phyloP scores from a whole-genome alignment of 2,797 vertebrate genomes.

The Gadopsis bispinosus region DNA sequence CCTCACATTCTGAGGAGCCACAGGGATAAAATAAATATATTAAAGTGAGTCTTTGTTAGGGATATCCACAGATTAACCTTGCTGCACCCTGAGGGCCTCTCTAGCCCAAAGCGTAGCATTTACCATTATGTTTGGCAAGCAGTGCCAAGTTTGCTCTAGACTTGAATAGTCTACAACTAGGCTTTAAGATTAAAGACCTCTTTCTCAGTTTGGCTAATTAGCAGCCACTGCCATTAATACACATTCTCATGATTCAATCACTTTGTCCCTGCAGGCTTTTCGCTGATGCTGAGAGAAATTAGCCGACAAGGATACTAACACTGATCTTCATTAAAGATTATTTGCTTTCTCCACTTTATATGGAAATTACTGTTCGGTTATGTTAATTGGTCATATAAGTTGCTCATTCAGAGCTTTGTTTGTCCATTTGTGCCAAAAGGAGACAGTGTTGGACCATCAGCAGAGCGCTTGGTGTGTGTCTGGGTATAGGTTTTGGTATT shows the following conservation, averaged over 20 bases:
- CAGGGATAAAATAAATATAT: slow-evolving; percentile 13
- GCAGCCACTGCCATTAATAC: slow-evolving; percentile 65
- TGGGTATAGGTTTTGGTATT: not conserved
- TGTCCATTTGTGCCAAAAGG: slow-evolving; percentile 21
- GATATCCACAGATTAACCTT: slow-evolving; percentile 54
- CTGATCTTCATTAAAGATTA: slow-evolving; percentile 63
- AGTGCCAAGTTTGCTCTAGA: slow-evolving; percentile 48
- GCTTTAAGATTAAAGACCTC: slow-evolving; percentile 67
- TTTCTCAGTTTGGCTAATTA: slow-evolving; percentile 73
- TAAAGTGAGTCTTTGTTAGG: slow-evolving; percentile 9
- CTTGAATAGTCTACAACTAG: slow-evolving; percentile 47
- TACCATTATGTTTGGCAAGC: slow-evolving; percentile 26
- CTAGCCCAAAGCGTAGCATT: slow-evolving; percentile 24
- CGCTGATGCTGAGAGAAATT: slow-evolving; percentile 65
- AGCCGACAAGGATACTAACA: slow-evolving; percentile 48
- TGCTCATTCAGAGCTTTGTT: slow-evolving; percentile 9
- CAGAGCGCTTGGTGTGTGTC: not conserved
- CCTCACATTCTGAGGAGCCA: not conserved
- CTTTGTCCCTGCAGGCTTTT: slow-evolving; percentile 75
- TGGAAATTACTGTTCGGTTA: slow-evolving; percentile 58
- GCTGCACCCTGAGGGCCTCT: slow-evolving; percentile 5
- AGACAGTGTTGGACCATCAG: not conserved
- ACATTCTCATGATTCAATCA: slow-evolving; percentile 71
- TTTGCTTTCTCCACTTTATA: slow-evolving; percentile 70
- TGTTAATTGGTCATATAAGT: slow-evolving; percentile 43